Conservation (phyloP, 1,140 invertebrate species). For the Coboldia fuscipes region DNA sequence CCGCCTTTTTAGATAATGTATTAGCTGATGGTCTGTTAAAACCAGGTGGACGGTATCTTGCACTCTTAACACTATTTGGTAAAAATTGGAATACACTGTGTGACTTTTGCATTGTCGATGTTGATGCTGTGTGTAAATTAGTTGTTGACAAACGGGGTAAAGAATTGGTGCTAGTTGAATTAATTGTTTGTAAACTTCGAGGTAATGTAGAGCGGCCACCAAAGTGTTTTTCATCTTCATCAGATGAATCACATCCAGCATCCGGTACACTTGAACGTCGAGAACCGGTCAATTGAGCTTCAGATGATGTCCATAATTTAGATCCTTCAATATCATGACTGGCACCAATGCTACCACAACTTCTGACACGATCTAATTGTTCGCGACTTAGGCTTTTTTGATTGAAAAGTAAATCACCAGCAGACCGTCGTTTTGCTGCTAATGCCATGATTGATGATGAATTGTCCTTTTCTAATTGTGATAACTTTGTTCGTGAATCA, state of each 20-base stretch:
- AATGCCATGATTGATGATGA: conserved; percentile 37
- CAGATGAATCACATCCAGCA: conserved; percentile 37
- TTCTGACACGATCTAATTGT: conserved; percentile 48
- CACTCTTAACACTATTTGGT: conserved; percentile 51
- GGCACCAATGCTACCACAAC: conserved; percentile 56
- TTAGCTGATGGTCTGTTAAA: conserved; percentile 28
- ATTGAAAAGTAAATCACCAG: conserved; percentile 53
- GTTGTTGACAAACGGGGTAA: conserved; percentile 45
- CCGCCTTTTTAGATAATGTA: conserved; percentile 37
- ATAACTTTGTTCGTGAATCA: conserved; percentile 56
- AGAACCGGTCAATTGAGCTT: conserved; percentile 5
- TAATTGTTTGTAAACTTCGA: conserved; percentile 31
- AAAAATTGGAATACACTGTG: conserved; percentile 40
- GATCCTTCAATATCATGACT: conserved; percentile 10
- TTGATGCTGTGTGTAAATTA: conserved; percentile 24
- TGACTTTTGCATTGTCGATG: conserved; percentile 40
- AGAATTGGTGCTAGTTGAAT: conserved; percentile 43
- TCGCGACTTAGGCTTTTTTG: conserved; percentile 52
- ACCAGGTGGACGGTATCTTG: conserved; percentile 64
- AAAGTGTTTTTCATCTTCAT: conserved; percentile 40
- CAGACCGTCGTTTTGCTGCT: conserved; percentile 51
- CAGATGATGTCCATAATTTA: conserved; percentile 25
- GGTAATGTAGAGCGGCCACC: conserved; percentile 35
- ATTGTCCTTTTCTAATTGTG: conserved; percentile 41
- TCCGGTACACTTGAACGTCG: conserved; percentile 42